Evolutionary conservation across 1,140 invertebrate genomes (phyloP), one percentile per base, ranked within the genome.

Genomic region (Cepaea nemoralis): DNA sequence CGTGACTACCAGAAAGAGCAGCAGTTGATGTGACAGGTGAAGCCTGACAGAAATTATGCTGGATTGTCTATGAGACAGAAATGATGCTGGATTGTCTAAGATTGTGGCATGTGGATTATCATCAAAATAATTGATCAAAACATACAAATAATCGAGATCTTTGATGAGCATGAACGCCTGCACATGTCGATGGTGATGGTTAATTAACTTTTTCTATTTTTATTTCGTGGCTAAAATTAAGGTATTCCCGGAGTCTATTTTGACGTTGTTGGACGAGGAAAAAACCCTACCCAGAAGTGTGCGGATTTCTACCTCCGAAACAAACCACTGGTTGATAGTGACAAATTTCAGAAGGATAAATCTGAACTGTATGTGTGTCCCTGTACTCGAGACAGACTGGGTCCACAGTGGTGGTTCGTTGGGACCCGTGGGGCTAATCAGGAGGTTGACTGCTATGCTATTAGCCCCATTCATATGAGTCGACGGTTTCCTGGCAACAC

Each of bases 391-490:
- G 33, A 42, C 5, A 5, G 78, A 14, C 40, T 63, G 35, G 69
- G 71, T 12, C 59, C 12, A 14, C 50, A 63, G 71, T 82, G 73
- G 50, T 71, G 67, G 70, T 75, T n/a, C 24, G 35, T 71, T 24
- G 37, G 40, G 45, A 22, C n/a, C 48, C 19, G 79, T 24, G 48
- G 67, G 12, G 42, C 22, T 42, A 24, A 50, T 35, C 16, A 48
- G 22, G 37, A 55, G 27, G 27, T 75, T 8, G 22, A 75, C 73
- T 75, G 73, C 40, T 55, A 75, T 31, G 74, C 73, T 42, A 50
- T 75, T 16, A 50, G 6, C 10, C 73, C 40, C 19, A 24, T 45
- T 33, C 73, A 50, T 39, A 24, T 50, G 22, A 55, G 73, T n/a
- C 24, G 14, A 12, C 16, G 37, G 8, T 39, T 75, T 14, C 42